Base-by-base conservation (phyloP, 2,888 invertebrate genomes). In the Masnerella sp. region DNA sequence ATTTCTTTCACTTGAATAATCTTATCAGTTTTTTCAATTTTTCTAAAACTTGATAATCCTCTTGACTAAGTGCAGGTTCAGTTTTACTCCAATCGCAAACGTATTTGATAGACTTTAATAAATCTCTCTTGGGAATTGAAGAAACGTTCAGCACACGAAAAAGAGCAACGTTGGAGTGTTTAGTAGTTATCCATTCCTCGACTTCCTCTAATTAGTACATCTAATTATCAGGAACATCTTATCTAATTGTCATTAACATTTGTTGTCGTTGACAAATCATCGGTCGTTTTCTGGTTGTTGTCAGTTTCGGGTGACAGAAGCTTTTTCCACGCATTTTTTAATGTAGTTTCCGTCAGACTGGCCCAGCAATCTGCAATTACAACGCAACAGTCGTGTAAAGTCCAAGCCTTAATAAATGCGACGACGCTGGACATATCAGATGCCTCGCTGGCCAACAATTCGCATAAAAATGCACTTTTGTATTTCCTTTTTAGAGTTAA, bases 401-500 rank as follows among this genome's bases (percentile, higher is more conserved):
- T 32, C 49, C 49, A 49, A 0, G 20, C 7, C 18, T 30, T 17
- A 2, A 15, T n/a, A 49, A 49, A 49, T 1, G 1, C 2, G 3
- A 2, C 15, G 11, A 32, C 38, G 1, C 17, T 14, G 9, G 34
- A 2, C 9, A 11, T 11, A 7, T 34, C 34, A 2, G 7, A 34
- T 1, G 34, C 2, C 11, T 34, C 11, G 11, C 14, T 34, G 11
- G 34, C 34, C 5, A 34, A 14, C 14, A 47, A 20, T 9, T 47
- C 30, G 2, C 2, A 2, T 2, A 47, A 8, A 22, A 28, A 47
- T 0, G 45, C 30, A 28, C 25, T 47, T 47, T 47, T 47, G 12
- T 30, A 47, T 30, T 47, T 30, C 14, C 30, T 11, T 8, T 47
- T 47, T 9, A 47, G 22, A n/a, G n/a, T n/a, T n/a, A n/a, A n/a